These are phyloP conservation scores for Cariama cristata DNA, from an alignment of 2,113 vertebrate genomes.

Conservation along the genomic window DNA sequence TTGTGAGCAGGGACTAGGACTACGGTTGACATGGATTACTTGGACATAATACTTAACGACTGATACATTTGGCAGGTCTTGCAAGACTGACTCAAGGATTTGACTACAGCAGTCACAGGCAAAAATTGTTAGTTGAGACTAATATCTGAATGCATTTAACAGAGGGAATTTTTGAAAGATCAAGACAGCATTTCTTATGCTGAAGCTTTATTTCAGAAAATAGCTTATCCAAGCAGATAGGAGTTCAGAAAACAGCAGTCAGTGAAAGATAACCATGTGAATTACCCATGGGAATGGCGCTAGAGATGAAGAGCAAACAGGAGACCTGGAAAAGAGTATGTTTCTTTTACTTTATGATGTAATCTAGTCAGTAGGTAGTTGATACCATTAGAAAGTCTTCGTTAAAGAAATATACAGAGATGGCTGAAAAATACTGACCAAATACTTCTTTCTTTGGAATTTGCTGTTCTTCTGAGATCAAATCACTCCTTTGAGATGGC, in stretches of 20 bases:
- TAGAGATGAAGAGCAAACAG: not conserved
- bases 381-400: not conserved
- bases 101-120: not conserved
- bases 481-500: not conserved
- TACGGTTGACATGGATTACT: not conserved
- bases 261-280: not conserved
- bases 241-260: not conserved
- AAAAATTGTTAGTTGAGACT: not conserved
- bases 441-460: not conserved
- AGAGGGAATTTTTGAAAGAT: not conserved
- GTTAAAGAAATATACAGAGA: not conserved
- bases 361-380: not conserved
- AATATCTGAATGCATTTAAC: not conserved
- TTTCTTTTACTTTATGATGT: not conserved
- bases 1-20: not conserved
- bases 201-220: not conserved
- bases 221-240: not conserved
- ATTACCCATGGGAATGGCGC: not conserved
- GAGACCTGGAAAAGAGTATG: not conserved
- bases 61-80: not conserved
- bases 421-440: not conserved
- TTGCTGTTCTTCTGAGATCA: not conserved
- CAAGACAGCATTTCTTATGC: not conserved
- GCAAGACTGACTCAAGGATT: not conserved
- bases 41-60: not conserved